Base-by-base conservation (phyloP, 2,888 invertebrate species). In the Polyploca ridens region DNA sequence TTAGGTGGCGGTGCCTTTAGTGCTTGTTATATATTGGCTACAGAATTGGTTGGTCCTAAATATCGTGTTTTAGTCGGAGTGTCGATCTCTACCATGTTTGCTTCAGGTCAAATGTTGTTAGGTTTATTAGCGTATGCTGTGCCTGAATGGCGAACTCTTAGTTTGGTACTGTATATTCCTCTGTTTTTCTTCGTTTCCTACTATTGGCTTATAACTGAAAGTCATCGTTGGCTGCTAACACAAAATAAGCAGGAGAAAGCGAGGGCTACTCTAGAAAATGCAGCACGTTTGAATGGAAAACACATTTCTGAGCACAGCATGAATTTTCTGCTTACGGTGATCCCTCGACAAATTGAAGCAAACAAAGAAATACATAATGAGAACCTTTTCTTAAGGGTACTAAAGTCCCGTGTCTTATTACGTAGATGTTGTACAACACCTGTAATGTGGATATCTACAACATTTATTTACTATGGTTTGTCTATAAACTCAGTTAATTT, bases 31-130 rank as follows among this genome's bases (percentile, higher is more conserved):
- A 90, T 94, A 85, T 69, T 91, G 94, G 96, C 96, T 44, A 95
- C 97, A 73, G 98, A 98, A 90, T 89, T 97, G 74, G 97, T 97
- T 13, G 97, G 97, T 0, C 96, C 96, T 27, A 95, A 95, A 71
- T 95, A 95, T 64, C 95, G 98, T 44, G 96, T 97, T 1, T 87
- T 96, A 57, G 96, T 96, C n/a, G 96, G 97, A 67, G 96, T 96
- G 38, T 90, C 96, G 59, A 95, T 96, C 69, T 96, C 96, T 49
- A 95, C 96, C 62, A 95, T 96, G 80, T 97, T 97, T 82, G 96
- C 97, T 5, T 71, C 96, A 10, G 97, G 97, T 0, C 97, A 97
- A 91, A 95, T 96, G 58, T 73, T 96, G 7, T 86, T 97, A 58
- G 97, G 97, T 8, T 79, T 95, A 58, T 87, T 96, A 7, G 97